Evolutionary conservation across 2,888 invertebrate genomes (phyloP), one percentile per base, ranked within the genome.

Genomic region (Conops quadrifasciatus): DNA sequence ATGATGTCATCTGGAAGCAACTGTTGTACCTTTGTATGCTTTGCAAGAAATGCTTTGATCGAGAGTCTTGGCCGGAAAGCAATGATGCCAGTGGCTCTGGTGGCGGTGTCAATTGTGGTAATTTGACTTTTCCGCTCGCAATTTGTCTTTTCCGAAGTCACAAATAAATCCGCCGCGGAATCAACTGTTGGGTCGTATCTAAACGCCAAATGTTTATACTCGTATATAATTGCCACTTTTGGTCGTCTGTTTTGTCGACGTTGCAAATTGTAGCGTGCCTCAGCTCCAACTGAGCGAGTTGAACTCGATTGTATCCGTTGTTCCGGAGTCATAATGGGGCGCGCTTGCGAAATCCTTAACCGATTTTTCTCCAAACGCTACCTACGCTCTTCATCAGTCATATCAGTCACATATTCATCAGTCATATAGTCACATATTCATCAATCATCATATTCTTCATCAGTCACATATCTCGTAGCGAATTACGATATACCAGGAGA

Each of bases 31-130:
- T 49, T 49, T 49, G 49, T 49, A 49, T 49, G 4, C n/a, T 49
- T 3, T 49, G 11, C 49, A 49, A 49, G 49, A 49, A 49, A 49
- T 49, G 49, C n/a, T 49, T 49, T 16, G 49, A 49, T 49, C 13
- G 49, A 49, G 49, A 16, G 4, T 49, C 49, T 49, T 49, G 11
- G 49, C n/a, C n/a, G n/a, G n/a, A 49, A 49, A 49, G 49, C 49
- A 49, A 49, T 49, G 49, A 49, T 49, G 49, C 49, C 49, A 49
- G 16, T 49, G 49, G 49, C 49, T 49, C 49, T 49, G 49, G 49
- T 49, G 49, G 49, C 49, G 49, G 19, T n/a, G 49, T 15, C 49
- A 49, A 49, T 49, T n/a, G 49, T 49, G 49, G 7, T 4, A 49
- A 49, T 49, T 49, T 49, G 7, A n/a, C n/a, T n/a, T n/a, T n/a